Base-by-base conservation (phyloP, 2,113 vertebrate genomes). In the Cyprinodon variegatus region DNA sequence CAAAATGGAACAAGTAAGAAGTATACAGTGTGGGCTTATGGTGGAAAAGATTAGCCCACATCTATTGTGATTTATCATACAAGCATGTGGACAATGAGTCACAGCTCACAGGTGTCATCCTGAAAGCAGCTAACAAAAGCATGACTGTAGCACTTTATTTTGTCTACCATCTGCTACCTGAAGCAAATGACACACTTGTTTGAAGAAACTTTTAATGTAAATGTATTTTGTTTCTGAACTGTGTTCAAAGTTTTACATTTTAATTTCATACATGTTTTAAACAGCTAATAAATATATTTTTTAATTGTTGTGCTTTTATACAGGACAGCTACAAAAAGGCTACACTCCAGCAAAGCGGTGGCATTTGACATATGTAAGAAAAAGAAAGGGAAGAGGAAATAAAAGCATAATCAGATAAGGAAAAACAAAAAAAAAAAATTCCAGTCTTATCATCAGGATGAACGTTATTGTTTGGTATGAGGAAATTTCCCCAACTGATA, bases 81-180 rank as follows among this genome's bases (percentile, higher is more conserved):
- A 22, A 17, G 4, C 8, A 8, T n/a, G 4, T 0, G 2, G 50
- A 57, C 50, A 61, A 17, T 88, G 78, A 84, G 72, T 88, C 85
- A 88, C 9, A 61, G 66, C 20, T 67, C 70, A 76, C 10, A 65
- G 29, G 60, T 29, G 69, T 17, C 1, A 37, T 11, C 17, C 41
- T n/a, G 14, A 73, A 4, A 14, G 40, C 37, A 36, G 2, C 57
- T 7, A 61, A 13, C 15, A 63, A 22, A 46, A 20, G n/a, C 17
- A 20, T 15, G 11, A 60, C 64, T 75, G 67, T 50, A 29, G 74
- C 79, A 88, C 86, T 86, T 87, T 81, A 76, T 59, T 70, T 72
- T 11, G 75, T 1, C 29, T 40, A 5, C 1, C 22, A 36, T 46
- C 7, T 60, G 15, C 29, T 50, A 75, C 8, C 3, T 11, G 1